A percentile compares a stretch with the other conserved stretches of the same genome.
phyloP scores from a whole-genome alignment of 2,113 vertebrate species.

The Arizona elegans region DNA sequence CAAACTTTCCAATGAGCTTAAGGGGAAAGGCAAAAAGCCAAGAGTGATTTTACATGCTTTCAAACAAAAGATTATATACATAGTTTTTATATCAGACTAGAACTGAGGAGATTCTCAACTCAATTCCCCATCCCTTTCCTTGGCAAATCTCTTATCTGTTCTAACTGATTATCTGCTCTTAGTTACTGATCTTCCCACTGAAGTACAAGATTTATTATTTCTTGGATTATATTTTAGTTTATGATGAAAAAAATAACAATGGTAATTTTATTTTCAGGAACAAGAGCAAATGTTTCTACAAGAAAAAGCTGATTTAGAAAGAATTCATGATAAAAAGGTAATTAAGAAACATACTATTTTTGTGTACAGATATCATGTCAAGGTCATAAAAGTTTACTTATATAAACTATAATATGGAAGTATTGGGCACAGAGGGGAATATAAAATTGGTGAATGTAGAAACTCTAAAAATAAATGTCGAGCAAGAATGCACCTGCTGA shows the following conservation, averaged over 20 bases:
- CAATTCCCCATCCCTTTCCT: not conserved
- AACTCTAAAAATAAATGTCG: not conserved
- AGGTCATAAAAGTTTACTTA: not conserved
- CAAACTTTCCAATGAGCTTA: not conserved
- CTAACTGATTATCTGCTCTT: not conserved
- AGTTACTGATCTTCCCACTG: too few species aligned
- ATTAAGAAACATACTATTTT: not conserved
- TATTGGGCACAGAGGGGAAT: not conserved
- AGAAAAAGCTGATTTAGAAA: constrained; percentile 77
- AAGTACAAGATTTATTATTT: too few species aligned
- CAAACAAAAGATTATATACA: not conserved
- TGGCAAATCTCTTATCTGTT: not conserved
- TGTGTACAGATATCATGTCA: not conserved
- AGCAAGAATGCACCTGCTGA: not conserved
- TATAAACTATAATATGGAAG: not conserved
- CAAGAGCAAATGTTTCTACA: constrained; percentile 78
- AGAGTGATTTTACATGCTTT: not conserved
- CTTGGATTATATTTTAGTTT: not conserved
- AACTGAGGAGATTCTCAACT: not conserved
- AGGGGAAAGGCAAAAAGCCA: not conserved
- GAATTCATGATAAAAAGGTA: constrained; percentile 84
- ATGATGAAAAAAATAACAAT: not conserved
- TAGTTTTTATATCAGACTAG: not conserved
- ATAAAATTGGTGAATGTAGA: not conserved
- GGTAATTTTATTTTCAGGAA: constrained; percentile 71